Conservation (phyloP, 2,113 vertebrate species). For the Phocoena sinus region DNA sequence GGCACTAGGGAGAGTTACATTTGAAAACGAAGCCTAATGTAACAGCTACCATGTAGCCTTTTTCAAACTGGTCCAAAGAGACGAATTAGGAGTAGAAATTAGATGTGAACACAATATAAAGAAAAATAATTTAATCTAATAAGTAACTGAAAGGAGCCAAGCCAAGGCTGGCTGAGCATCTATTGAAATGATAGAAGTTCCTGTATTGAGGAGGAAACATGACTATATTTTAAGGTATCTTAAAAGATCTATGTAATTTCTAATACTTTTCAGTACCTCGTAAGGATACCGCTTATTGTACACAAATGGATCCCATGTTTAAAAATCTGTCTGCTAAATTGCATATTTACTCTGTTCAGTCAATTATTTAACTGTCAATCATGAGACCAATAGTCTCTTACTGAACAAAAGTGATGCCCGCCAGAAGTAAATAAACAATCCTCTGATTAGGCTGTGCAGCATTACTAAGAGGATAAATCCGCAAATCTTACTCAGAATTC, state of each 20-base stretch:
- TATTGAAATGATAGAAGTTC: background rate
- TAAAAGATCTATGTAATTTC: background rate
- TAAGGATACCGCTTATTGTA: background rate
- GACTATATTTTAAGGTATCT: background rate
- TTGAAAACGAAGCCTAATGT: background rate
- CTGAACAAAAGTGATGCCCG: background rate
- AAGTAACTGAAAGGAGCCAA: background rate
- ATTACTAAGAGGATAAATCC: background rate
- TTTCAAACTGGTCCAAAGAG: background rate
- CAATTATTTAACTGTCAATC: background rate
- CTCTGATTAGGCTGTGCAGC: background rate
- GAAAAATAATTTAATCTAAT: background rate
- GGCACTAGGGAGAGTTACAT: background rate
- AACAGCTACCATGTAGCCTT: background rate
- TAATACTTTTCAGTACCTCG: background rate
- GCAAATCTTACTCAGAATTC: background rate
- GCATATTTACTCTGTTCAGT: background rate
- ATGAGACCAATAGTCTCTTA: background rate
- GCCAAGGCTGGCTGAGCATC: background rate
- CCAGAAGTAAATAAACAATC: background rate
- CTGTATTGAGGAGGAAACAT: background rate
- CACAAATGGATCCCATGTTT: background rate
- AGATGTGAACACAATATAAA: background rate
- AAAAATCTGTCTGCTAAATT: background rate
- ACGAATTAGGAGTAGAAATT: background rate